Base-by-base conservation (phyloP, 2,888 invertebrate genomes). In the Polydrusus pterygomalis region DNA sequence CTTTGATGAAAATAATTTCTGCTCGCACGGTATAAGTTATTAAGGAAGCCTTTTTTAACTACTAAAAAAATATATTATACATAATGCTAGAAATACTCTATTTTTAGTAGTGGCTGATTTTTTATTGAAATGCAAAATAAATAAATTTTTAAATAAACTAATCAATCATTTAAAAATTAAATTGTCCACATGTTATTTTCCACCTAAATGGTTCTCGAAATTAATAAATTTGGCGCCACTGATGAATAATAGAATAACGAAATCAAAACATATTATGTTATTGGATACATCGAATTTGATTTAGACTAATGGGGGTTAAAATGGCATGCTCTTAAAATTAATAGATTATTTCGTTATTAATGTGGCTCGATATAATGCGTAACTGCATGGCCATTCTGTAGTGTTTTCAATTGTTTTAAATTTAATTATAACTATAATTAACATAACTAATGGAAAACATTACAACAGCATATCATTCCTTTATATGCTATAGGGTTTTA, bases 251-350 rank as follows among this genome's bases (percentile, higher is more conserved):
- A 72, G 65, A 54, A 72, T 60, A 58, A 65, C 58, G 17, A 58
- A 47, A 56, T 60, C 49, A 65, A 64, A 72, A 72, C 65, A 63
- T 63, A 63, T 63, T 54, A 54, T 54, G 54, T 58, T 54, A 64
- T 49, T 64, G 64, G 64, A 58, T 67, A 47, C 54, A 72, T 72
- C 65, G 60, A 65, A 63, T 72, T 43, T 45, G 72, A 72, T 72
- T 72, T 67, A 67, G 40, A 8, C 47, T 72, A 72, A 72, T 72
- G 67, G 65, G 49, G 38, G 72, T 72, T 72, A 65, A 65, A 63
- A 72, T 65, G 25, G 45, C 65, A 63, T 72, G 56, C 72, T 43
- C 72, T 72, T 72, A 65, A 72, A 72, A 72, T 72, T 72, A 64
- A 65, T 65, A 72, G 63, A 63, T 30, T 51, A 47, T 51, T 70